A percentile compares a stretch with the other conserved stretches of the same genome.
phyloP scores from a whole-genome alignment of 92 coral and sea anemone species.

The Zoanthus solanderi region DNA sequence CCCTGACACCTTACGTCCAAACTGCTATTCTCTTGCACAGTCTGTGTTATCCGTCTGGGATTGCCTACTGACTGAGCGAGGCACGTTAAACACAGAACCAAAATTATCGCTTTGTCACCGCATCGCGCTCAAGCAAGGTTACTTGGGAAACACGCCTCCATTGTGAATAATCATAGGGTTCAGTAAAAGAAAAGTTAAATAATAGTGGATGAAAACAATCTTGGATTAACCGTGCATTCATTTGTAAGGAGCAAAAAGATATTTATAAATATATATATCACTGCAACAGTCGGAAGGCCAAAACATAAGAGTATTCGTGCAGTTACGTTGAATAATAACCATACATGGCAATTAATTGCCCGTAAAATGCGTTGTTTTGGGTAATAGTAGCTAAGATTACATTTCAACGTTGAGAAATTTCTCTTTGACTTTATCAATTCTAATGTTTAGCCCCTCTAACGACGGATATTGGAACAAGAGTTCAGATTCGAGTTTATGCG shows the following conservation, averaged over 20 bases:
- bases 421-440: slow-evolving; percentile 42
- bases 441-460: slow-evolving; percentile 1
- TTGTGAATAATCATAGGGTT: slow-evolving; percentile 41
- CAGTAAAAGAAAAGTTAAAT: slow-evolving; percentile 13
- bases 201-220: slow-evolving; percentile 23
- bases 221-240: slow-evolving; percentile 14
- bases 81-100: slow-evolving; percentile 14
- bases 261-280: slow-evolving; percentile 47
- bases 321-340: slow-evolving; percentile 64
- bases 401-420: slow-evolving; percentile 49
- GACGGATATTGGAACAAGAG: slow-evolving; percentile 49
- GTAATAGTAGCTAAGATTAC: slow-evolving; percentile 50
- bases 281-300: slow-evolving; percentile 50
- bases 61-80: slow-evolving; percentile 24
- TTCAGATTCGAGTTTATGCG: slow-evolving; percentile 70
- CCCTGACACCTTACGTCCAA: slow-evolving; percentile 1
- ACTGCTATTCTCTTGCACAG: neutral
- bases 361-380: slow-evolving; percentile 57
- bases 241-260: neutral
- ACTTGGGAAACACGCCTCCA: slow-evolving; percentile 41
- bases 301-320: slow-evolving; percentile 42
- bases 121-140: slow-evolving; percentile 32
- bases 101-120: slow-evolving; percentile 14
- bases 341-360: slow-evolving; percentile 71
- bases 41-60: slow-evolving; percentile 33